A percentile compares a stretch with the other conserved stretches of the same genome.
phyloP scores from a whole-genome alignment of 2,888 invertebrate species.

The Pristionchus exspectatus region DNA sequence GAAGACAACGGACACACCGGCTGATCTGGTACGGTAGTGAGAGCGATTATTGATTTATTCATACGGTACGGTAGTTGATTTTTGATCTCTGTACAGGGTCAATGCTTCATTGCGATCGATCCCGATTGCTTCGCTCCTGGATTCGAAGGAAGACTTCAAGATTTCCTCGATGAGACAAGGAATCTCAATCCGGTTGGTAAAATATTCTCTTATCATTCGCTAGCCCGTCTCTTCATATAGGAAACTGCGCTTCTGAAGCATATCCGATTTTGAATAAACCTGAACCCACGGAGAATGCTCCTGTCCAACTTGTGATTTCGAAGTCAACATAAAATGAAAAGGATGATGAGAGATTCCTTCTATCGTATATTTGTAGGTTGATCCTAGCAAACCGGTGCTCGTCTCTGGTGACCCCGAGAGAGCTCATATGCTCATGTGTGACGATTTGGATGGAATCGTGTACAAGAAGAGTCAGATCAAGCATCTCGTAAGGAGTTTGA shows the following conservation, averaged over 20 bases:
- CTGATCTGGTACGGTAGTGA: constrained; percentile 81
- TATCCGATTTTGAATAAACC: background rate
- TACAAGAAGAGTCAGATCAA: constrained; percentile 82
- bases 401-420: constrained; percentile 78
- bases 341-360: background rate
- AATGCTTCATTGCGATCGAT: constrained; percentile 78
- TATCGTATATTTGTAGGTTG: constrained; percentile 54
- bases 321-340: background rate
- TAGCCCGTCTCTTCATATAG: background rate
- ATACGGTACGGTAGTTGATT: constrained; percentile 57
- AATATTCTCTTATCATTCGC: background rate
- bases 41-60: constrained; percentile 55
- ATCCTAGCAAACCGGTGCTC: constrained; percentile 69
- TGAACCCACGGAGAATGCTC: background rate
- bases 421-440: constrained; percentile 74
- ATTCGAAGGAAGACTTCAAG: constrained; percentile 74
- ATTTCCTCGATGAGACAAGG: constrained; percentile 76
- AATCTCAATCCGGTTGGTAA: constrained; percentile 68
- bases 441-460: constrained; percentile 75
- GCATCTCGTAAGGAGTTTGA: constrained; percentile 82
- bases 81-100: constrained; percentile 71
- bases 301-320: background rate
- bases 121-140: constrained; percentile 78
- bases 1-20: constrained; percentile 84
- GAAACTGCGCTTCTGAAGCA: background rate